Conservation (phyloP, 1,140 invertebrate genomes). For the Apis florea region DNA sequence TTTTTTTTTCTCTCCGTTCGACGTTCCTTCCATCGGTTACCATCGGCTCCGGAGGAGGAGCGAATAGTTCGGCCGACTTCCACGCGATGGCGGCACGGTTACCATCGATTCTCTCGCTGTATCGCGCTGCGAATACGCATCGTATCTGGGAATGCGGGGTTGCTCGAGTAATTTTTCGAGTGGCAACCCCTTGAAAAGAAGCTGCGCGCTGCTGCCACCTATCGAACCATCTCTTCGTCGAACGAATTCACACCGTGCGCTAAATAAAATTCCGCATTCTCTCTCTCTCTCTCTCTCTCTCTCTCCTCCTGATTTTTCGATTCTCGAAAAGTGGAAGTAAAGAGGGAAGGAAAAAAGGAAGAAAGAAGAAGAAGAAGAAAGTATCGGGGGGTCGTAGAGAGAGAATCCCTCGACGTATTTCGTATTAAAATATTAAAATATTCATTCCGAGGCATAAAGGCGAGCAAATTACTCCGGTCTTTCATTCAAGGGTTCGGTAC, state of each 20-base stretch:
- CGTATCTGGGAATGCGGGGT: constrained; percentile 11
- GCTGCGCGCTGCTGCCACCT: constrained; percentile 71
- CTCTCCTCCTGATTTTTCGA: background rate
- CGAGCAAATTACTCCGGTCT: constrained; percentile 75
- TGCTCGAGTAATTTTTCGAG: background rate
- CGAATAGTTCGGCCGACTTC: background rate
- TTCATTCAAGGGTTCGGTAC: constrained; percentile 65
- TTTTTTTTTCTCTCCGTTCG: background rate
- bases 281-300: background rate
- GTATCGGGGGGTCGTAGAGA: constrained; percentile 77
- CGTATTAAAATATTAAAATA: constrained; percentile 80
- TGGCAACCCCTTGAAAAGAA: background rate
- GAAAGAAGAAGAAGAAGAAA: no score
- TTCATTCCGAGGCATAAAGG: constrained; percentile 76
- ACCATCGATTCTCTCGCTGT: background rate
- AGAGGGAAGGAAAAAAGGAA: no score
- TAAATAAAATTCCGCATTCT: background rate
- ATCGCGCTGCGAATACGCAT: rapidly evolving
- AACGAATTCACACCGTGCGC: background rate
- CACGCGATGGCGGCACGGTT: constrained; percentile 48
- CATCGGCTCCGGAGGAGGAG: no score
- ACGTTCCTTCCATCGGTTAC: background rate
- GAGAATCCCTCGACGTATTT: constrained; percentile 83
- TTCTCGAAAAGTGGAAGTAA: no score
- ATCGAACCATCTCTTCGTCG: constrained; percentile 12